Evolutionary conservation across 2,888 invertebrate genomes (phyloP).

Genomic region (Leistus spinibarbis): DNA sequence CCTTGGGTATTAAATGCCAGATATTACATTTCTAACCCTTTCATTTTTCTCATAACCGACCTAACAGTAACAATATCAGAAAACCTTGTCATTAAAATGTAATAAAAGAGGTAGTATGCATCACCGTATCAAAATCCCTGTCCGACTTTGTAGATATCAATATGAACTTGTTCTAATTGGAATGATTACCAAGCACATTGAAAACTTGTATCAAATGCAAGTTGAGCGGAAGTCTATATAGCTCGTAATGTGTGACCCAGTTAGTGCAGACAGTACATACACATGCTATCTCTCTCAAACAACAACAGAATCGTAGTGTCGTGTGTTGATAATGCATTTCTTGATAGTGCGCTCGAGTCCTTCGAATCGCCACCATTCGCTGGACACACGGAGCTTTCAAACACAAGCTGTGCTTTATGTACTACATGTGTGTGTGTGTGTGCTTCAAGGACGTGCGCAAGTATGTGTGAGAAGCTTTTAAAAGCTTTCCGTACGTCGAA

Average conservation of each 20-base stretch:
- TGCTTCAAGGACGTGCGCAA: constrained; percentile 7
- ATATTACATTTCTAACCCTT: too few relatives aligned
- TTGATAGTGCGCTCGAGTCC: background rate
- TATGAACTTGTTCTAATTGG: background rate
- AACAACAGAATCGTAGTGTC: too few relatives aligned
- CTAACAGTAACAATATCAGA: too few relatives aligned
- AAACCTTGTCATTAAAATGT: too few relatives aligned
- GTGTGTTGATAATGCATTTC: constrained; percentile 7
- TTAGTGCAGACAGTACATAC: background rate
- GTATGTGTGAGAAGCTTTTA: constrained; percentile 24
- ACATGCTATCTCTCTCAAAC: background rate
- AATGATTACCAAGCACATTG: background rate
- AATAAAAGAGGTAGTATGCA: too few relatives aligned
- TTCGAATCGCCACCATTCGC: background rate
- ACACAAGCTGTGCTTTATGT: constrained; percentile 6
- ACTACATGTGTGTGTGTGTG: constrained; percentile 8
- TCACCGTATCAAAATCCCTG: background rate
- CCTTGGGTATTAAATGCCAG: too few relatives aligned
- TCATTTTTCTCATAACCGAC: too few relatives aligned
- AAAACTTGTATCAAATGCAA: background rate
- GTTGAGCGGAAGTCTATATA: background rate
- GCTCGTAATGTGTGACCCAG: background rate
- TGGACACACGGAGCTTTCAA: background rate
- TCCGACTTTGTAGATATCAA: background rate
- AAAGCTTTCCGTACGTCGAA: constrained; percentile 29